A percentile compares a stretch with the other conserved stretches of the same genome.
These are phyloP conservation scores for Dinomys branickii DNA, from an alignment of 2,113 vertebrate species.

Conservation along the genomic window DNA sequence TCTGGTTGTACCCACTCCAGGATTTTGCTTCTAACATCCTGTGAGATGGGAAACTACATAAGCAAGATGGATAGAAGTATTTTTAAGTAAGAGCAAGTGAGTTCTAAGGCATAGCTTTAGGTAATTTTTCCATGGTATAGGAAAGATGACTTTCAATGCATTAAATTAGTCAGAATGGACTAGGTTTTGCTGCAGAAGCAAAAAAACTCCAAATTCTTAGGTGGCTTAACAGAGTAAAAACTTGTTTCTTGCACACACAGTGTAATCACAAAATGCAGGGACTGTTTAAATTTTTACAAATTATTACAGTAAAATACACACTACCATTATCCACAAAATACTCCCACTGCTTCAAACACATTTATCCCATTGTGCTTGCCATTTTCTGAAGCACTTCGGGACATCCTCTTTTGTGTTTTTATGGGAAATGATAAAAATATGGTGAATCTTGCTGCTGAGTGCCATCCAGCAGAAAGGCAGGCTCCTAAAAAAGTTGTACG, in stretches of 20 bases:
- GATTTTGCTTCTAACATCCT: background rate
- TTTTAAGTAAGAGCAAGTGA: background rate
- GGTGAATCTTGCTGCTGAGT: background rate
- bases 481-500: background rate
- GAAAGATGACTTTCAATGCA: background rate
- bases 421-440: background rate
- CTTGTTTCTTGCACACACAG: background rate
- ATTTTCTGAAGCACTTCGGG: background rate
- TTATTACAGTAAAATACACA: background rate
- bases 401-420: background rate
- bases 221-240: background rate
- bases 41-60: background rate
- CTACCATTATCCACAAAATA: background rate
- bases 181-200: constrained; percentile 36
- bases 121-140: accelerated
- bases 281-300: background rate
- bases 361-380: background rate
- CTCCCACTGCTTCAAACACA: background rate
- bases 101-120: background rate
- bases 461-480: background rate
- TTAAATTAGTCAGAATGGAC: background rate
- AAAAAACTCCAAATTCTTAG: background rate
- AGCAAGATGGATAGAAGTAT: background rate
- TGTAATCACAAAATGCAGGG: background rate
- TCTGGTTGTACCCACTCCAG: background rate